Evolutionary conservation across 2,797 vertebrate species (phyloP).

Genomic region (Streptopelia turtur): DNA sequence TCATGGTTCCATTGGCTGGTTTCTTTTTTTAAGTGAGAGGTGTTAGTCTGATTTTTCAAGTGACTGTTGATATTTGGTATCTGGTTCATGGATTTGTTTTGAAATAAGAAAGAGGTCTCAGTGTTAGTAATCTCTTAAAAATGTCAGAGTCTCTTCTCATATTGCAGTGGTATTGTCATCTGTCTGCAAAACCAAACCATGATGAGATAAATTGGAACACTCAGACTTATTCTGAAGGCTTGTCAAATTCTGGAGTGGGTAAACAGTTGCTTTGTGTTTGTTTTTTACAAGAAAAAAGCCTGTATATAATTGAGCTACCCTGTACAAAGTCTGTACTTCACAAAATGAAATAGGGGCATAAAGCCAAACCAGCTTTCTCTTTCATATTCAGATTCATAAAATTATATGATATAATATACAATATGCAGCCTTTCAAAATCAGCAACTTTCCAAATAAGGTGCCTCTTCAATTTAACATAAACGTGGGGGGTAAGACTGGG

Average conservation of each 20-base stretch:
- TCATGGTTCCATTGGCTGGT: background rate
- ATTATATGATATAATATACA: background rate
- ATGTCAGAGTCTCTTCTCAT: slow-evolving; percentile 19
- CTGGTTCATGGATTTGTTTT: slow-evolving; percentile 23
- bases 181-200: slow-evolving; percentile 14
- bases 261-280: background rate
- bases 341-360: background rate
- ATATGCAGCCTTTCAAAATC: slow-evolving; percentile 17
- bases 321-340: background rate
- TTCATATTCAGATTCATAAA: slow-evolving; percentile 5
- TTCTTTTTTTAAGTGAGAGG: background rate
- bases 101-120: background rate
- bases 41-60: slow-evolving; percentile 3
- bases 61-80: background rate
- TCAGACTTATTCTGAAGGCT: background rate
- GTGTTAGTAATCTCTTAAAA: background rate
- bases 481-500: background rate
- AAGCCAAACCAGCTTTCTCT: background rate
- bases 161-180: slow-evolving; percentile 1
- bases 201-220: background rate
- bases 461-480: background rate
- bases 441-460: background rate
- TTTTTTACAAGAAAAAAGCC: background rate
- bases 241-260: background rate
- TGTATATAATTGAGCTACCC: background rate